Evolutionary conservation across 2,888 invertebrate species (phyloP), one percentile per base, ranked within the genome.

Genomic region (Labia minor): DNA sequence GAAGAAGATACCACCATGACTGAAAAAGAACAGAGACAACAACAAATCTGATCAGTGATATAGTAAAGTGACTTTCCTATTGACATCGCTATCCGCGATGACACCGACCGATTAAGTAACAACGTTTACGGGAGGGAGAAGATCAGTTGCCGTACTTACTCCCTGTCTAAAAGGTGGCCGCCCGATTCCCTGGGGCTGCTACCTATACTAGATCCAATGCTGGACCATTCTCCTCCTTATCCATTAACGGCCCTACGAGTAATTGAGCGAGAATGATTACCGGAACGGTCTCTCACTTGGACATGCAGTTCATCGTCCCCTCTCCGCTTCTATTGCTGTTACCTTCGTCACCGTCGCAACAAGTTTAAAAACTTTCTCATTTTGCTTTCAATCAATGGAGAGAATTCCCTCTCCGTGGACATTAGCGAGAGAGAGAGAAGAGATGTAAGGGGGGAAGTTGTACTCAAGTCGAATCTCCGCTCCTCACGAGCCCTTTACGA

Each of bases 301-400:
- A 49, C 16, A 49, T 49, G 49, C 49, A 16, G 49, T 49, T 49
- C 49, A 49, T 49, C 49, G 49, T 49, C 49, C 49, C 49, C 49
- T n/a, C 49, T 49, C 49, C 14, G 26, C 4, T 26, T 3, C 26
- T 49, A 14, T 2, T 49, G 49, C 49, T 49, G 49, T 49, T 49
- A 49, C 49, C 49, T 49, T 49, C 49, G 49, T 49, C 49, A 49
- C 16, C 49, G 49, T 49, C 14, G 49, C 16, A 49, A 49, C 49
- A 16, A 49, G 49, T 49, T 49, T 49, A 49, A 49, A 49, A 49
- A 49, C 49, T 49, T 49, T 49, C 49, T 49, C 49, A 49, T 49
- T 49, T 49, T 49, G 49, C 49, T 49, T 49, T 49, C 49, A 49
- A 49, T 49, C 14, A n/a, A 49, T 16, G 14, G 49, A 49, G 49